Conservation (phyloP, 2,113 vertebrate species). For the Oryzias woworae region DNA sequence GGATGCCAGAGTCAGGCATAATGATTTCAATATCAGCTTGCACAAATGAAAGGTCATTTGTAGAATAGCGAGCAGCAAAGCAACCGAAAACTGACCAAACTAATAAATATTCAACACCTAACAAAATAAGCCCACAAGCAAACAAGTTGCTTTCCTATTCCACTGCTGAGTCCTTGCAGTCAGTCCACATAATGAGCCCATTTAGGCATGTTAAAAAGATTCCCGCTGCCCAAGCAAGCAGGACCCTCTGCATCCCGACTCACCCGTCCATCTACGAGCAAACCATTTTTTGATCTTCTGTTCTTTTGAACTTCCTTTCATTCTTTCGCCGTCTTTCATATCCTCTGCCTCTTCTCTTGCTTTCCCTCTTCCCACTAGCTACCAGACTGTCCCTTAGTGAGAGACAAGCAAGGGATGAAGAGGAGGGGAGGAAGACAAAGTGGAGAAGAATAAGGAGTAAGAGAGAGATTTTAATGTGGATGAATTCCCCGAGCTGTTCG, state of each 20-base stretch:
- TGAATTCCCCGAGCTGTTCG: slow-evolving; percentile 36
- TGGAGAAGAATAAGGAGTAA: slow-evolving; percentile 39
- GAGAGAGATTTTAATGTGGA: slow-evolving; percentile 30
- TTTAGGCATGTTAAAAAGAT: slow-evolving; percentile 25
- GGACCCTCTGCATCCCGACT: slow-evolving; percentile 22
- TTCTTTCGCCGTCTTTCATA: slow-evolving; percentile 48
- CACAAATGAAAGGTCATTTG: slow-evolving; percentile 38
- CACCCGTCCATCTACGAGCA: slow-evolving; percentile 48
- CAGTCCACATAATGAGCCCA: slow-evolving; percentile 20
- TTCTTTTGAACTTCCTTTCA: slow-evolving; percentile 57
- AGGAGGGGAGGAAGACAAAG: slow-evolving; percentile 38
- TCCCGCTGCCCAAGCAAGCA: not conserved
- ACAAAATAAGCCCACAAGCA: slow-evolving; percentile 20
- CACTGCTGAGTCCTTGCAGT: slow-evolving; percentile 26
- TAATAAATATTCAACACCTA: slow-evolving; percentile 22
- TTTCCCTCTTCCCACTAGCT: slow-evolving; percentile 33
- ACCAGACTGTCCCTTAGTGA: slow-evolving; percentile 61
- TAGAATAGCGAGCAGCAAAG: not conserved
- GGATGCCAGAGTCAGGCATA: slow-evolving; percentile 2
- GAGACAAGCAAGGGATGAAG: slow-evolving; percentile 39
- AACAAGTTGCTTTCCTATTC: slow-evolving; percentile 40
- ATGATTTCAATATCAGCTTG: slow-evolving; percentile 26
- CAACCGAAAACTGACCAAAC: slow-evolving; percentile 23
- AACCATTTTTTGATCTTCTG: slow-evolving; percentile 49
- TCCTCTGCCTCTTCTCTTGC: slow-evolving; percentile 27